A percentile compares a stretch with the other conserved stretches of the same genome.
Evolutionary conservation across 2,113 vertebrate genomes (phyloP).

Genomic region (Nycticebus coucang): DNA sequence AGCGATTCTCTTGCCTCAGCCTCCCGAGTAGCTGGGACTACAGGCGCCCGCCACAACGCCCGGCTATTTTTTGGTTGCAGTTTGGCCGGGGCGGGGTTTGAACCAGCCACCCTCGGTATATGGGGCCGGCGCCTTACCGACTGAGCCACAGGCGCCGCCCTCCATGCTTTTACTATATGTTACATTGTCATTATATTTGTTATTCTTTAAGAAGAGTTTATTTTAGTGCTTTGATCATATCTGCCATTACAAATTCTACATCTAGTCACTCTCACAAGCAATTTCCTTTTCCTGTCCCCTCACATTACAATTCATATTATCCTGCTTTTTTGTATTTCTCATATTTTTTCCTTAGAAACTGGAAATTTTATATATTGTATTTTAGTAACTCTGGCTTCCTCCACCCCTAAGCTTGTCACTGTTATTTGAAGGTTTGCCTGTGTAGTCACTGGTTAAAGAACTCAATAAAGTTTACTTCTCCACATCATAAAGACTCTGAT

Average conservation of each 20-base stretch:
- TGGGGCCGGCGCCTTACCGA: no score
- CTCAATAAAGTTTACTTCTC: neutral
- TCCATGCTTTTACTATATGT: neutral
- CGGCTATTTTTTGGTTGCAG: no score
- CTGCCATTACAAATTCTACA: neutral
- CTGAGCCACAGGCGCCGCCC: no score
- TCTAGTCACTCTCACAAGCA: neutral
- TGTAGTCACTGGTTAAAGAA: neutral
- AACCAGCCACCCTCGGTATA: no score
- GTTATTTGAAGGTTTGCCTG: neutral
- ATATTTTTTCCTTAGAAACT: neutral
- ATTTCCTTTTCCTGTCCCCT: neutral
- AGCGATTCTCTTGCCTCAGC: no score
- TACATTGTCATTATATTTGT: neutral
- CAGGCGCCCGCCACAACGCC: no score
- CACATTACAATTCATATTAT: neutral
- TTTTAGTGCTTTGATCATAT: neutral
- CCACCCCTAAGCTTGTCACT: neutral
- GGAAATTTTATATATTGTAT: neutral
- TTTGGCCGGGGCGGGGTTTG: no score
- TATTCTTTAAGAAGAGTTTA: neutral
- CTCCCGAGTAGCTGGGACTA: no score
- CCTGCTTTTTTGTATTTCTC: neutral
- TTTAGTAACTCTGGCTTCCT: neutral
- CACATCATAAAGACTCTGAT: neutral